Evolutionary conservation across 2,888 invertebrate species (phyloP).

Genomic region (Luffia ferchaultella): DNA sequence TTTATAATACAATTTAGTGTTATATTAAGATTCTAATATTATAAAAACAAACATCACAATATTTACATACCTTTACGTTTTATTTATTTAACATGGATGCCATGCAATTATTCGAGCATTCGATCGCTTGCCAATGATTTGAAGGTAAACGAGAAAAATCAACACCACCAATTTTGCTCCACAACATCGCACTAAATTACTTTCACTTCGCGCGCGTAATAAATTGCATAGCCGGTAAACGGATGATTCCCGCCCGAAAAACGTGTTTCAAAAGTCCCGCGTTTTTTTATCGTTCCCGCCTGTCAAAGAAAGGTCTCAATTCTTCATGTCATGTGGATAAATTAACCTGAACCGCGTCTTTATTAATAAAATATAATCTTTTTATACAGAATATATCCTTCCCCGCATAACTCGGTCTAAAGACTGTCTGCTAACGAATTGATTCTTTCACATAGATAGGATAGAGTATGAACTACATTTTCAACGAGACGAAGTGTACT

Average conservation of each 20-base stretch:
- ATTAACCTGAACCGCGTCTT: background rate
- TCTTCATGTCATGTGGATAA: background rate
- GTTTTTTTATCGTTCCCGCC: background rate
- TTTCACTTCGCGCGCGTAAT: background rate
- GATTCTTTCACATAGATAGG: slow-evolving; percentile 22
- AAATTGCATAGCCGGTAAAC: background rate
- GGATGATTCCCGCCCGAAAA: background rate
- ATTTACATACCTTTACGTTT: background rate
- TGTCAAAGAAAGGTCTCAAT: background rate
- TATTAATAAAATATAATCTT: background rate
- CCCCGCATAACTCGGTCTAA: background rate
- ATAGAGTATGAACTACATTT: slow-evolving; percentile 14
- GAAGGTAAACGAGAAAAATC: background rate
- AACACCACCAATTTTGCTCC: background rate
- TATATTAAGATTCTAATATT: too few relatives aligned
- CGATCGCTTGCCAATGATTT: background rate
- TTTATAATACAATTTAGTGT: too few relatives aligned
- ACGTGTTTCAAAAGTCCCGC: background rate
- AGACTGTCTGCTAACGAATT: slow-evolving; percentile 22
- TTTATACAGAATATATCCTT: background rate
- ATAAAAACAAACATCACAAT: background rate
- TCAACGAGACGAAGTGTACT: slow-evolving; percentile 24
- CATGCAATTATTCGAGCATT: background rate
- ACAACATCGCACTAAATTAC: background rate
- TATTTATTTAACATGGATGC: background rate